Conservation (phyloP, 2,888 invertebrate genomes). For the Pyrrhosoma nymphula region DNA sequence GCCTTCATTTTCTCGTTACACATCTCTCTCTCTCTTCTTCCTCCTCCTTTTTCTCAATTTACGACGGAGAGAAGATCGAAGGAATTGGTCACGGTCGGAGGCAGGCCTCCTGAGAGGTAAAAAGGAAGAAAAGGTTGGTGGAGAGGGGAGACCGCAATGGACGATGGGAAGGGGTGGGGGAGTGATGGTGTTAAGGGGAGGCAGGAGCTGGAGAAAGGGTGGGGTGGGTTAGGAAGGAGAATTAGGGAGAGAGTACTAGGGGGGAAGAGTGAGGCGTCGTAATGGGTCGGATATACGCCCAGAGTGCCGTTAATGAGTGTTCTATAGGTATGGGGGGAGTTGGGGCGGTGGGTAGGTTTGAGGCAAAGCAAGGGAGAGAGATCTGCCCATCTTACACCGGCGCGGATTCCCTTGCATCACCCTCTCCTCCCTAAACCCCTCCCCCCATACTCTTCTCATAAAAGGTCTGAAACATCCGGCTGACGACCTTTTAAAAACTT, state of each 20-base stretch:
- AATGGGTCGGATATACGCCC: constrained; percentile 50
- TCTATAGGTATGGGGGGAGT: neutral
- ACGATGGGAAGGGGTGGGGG: neutral
- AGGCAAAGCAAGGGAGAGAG: neutral
- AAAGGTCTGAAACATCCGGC: constrained; percentile 24
- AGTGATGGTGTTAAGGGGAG: too few relatives aligned
- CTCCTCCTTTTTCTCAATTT: constrained; percentile 45
- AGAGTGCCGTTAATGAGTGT: constrained; percentile 56
- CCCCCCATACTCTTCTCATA: neutral
- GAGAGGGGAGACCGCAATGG: neutral
- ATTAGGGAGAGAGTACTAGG: neutral
- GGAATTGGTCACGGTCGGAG: constrained; percentile 56
- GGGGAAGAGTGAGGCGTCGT: neutral
- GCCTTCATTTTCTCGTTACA: constrained; percentile 42
- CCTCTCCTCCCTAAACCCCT: neutral
- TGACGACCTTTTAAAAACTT: constrained; percentile 54
- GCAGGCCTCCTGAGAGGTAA: neutral
- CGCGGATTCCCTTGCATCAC: neutral
- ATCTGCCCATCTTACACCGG: neutral
- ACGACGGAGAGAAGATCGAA: neutral
- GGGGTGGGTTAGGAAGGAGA: neutral
- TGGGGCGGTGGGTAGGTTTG: neutral
- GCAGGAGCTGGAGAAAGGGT: neutral
- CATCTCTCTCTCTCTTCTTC: neutral
- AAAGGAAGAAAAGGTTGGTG: neutral